Base-by-base conservation (phyloP, 2,797 vertebrate genomes). In the Danio kyathit region DNA sequence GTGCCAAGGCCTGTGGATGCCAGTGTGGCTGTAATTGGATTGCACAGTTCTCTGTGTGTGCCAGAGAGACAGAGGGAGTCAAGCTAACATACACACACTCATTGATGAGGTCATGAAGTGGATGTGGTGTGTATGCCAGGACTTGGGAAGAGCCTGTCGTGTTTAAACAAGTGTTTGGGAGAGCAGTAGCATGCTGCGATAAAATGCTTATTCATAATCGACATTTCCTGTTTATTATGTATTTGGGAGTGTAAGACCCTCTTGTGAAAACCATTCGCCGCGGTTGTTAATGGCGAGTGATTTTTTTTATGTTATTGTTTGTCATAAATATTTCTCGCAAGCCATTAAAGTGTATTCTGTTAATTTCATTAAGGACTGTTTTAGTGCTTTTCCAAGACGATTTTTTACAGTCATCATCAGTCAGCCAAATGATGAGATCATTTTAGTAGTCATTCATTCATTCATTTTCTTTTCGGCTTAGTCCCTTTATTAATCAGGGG, bases 11-110 rank as follows among this genome's bases (percentile, higher is more conserved):
- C 54, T 38, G 51, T 41, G 76, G 51, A 69, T 74, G 81, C 69
- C 81, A 83, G 56, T 80, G 84, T 79, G 63, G 66, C 79, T 72
- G 57, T 86, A 84, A 84, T 82, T 86, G 74, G 76, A 72, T 70
- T 81, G 79, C 74, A 74, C 77, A 74, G 60, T 69, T 79, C 46
- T 67, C 46, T 61, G 59, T 76, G 69, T 60, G 54, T 80, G 61
- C 76, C 79, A 82, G 41, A 54, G 69, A 83, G 76, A 79, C 75
- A 66, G 73, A 48, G 57, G 59, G 56, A 60, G 54, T 76, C 60
- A 76, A 75, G 79, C 71, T 72, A 79, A 76, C 75, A 76, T 56
- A 74, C 72, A 79, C 65, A 72, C 77, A 70, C 17, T 75, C 76
- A 60, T 65, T 83, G 73, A 77, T 72, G 49, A 77, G 61, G 81